Percentiles rank a stretch among this genome's conserved stretches.
Conservation (phyloP, 2,797 vertebrate genomes). For the Mormyrus proboscirostris region DNA sequence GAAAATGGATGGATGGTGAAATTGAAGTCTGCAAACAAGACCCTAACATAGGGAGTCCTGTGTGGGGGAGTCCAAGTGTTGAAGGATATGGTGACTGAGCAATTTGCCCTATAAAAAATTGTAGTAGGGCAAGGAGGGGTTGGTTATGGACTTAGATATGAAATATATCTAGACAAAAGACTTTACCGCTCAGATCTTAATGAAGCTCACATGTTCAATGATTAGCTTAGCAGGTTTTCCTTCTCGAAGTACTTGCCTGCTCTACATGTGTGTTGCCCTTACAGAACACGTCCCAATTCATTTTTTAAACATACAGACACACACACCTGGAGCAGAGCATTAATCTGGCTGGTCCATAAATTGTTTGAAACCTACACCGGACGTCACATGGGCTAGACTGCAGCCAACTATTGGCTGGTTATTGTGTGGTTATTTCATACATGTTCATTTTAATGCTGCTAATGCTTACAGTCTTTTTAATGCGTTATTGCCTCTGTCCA, state of each 20-base stretch:
- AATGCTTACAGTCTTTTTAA: slow-evolving; percentile 1
- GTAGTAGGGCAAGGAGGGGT: neutral
- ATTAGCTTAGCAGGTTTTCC: neutral
- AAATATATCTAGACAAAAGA: neutral
- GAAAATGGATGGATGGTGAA: neutral
- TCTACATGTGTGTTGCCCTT: neutral
- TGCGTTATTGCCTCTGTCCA: neutral
- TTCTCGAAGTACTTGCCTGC: neutral
- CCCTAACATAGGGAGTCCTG: neutral
- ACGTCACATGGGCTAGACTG: neutral
- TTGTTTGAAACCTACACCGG: neutral
- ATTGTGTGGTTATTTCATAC: neutral
- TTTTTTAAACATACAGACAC: too few relatives aligned
- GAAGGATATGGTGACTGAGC: neutral
- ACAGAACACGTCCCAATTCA: neutral
- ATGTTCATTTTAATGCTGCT: neutral
- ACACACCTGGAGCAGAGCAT: neutral
- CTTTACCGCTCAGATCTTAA: neutral
- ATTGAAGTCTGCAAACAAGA: neutral
- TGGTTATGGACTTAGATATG: neutral
- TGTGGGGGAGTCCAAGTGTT: neutral
- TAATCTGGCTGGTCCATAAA: neutral
- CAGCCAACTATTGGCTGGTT: neutral
- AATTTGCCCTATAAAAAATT: neutral
- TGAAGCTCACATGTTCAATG: neutral